These are phyloP conservation scores for Bombus consobrinus DNA, from an alignment of 1,140 invertebrate species.

Conservation along the genomic window DNA sequence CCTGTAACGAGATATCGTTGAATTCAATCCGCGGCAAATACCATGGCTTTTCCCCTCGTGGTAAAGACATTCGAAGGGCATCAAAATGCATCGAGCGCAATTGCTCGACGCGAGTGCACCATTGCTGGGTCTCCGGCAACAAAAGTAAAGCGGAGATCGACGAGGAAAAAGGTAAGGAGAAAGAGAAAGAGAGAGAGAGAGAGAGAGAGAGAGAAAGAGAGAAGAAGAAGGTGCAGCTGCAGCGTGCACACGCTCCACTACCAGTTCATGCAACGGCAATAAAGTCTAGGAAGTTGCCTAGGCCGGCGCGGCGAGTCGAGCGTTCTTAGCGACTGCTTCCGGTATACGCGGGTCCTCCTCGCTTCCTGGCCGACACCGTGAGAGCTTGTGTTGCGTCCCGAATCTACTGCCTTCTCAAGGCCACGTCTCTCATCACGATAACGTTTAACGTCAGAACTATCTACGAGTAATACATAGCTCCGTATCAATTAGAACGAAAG, in stretches of 20 bases:
- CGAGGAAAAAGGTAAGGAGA: not conserved
- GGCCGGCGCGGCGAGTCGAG: conserved; percentile 29
- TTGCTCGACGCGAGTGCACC: conserved; percentile 32
- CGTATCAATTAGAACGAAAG: too few relatives aligned
- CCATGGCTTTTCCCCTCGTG: conserved; percentile 41
- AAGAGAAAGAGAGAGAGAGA: not conserved
- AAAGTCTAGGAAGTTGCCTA: conserved; percentile 60
- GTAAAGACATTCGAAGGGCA: conserved; percentile 53
- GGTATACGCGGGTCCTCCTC: conserved; percentile 41
- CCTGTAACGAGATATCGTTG: conserved; percentile 54
- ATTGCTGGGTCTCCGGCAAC: conserved; percentile 13
- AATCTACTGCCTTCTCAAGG: not conserved
- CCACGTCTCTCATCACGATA: too few relatives aligned
- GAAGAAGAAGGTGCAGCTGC: conserved; percentile 50
- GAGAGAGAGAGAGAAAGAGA: not conserved
- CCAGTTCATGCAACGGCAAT: conserved; percentile 56
- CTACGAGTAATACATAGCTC: too few relatives aligned
- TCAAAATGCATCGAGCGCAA: conserved; percentile 53
- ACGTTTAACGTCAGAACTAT: too few relatives aligned
- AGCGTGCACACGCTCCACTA: conserved; percentile 34
- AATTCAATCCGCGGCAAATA: conserved; percentile 49
- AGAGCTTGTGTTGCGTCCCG: conserved; percentile 27
- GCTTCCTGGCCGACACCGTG: conserved; percentile 52
- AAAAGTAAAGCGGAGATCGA: conserved; percentile 20
- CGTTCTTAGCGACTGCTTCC: conserved; percentile 57